These are phyloP conservation scores for Parapristionchus giblindavisi DNA, from an alignment of 2,888 invertebrate species.

Conservation along the genomic window DNA sequence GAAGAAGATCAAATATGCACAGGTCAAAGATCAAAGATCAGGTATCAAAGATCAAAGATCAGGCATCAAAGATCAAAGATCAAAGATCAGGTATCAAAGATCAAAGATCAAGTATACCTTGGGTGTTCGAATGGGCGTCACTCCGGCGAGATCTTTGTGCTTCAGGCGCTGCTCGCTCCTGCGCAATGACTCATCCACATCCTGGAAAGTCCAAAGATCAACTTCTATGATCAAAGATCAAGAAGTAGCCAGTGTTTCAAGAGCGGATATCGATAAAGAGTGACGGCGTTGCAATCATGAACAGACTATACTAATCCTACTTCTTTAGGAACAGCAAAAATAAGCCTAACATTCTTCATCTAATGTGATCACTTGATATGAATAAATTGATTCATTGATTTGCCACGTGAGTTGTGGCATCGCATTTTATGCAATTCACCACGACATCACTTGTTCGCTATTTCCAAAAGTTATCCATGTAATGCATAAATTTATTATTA, in stretches of 20 bases:
- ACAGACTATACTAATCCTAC: too few relatives aligned
- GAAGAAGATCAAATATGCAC: neutral
- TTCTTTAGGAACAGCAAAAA: too few relatives aligned
- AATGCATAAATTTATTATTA: neutral
- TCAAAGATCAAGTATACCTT: neutral
- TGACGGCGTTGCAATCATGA: too few relatives aligned
- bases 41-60: neutral
- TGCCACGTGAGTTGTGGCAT: too few relatives aligned
- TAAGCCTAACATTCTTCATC: neutral
- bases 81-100: neutral
- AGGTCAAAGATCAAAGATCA: neutral
- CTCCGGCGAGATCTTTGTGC: slow-evolving; percentile 41
- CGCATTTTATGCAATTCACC: too few relatives aligned
- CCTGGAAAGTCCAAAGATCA: slow-evolving; percentile 10
- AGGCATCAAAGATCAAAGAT: neutral
- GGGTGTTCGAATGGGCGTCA: slow-evolving; percentile 39
- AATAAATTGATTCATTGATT: too few relatives aligned
- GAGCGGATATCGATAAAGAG: too few relatives aligned
- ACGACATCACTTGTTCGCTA: too few relatives aligned
- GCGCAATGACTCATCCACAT: slow-evolving; percentile 43
- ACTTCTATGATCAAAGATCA: too few relatives aligned
- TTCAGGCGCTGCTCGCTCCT: slow-evolving; percentile 41
- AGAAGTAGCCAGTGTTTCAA: too few relatives aligned
- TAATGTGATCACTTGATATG: too few relatives aligned
- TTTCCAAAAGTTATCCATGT: too few relatives aligned